These are phyloP conservation scores for Lobophora halterata DNA, from an alignment of 2,888 invertebrate genomes.

Conservation along the genomic window DNA sequence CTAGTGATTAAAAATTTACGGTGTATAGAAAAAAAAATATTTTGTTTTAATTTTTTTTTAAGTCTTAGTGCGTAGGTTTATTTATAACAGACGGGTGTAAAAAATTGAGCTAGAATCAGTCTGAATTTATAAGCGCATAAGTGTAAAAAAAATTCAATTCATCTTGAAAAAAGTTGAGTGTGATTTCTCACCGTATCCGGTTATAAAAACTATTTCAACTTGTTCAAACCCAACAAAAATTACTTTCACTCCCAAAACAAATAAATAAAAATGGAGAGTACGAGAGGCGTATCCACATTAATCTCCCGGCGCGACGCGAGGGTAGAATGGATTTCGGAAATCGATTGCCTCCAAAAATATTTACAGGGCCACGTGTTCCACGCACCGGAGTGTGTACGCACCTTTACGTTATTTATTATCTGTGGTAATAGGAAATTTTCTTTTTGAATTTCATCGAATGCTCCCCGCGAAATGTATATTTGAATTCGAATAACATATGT, in stretches of 20 bases:
- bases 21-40: no score
- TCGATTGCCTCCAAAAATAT: constrained; percentile 80
- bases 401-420: constrained; percentile 36
- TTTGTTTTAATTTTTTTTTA: no score
- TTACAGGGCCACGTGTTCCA: constrained; percentile 72
- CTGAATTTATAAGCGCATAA: no score
- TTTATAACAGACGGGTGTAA: no score
- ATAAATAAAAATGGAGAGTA: constrained; percentile 19
- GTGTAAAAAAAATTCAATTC: no score
- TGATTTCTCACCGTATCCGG: no score
- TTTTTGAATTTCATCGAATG: constrained; percentile 8
- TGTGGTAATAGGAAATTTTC: constrained; percentile 4
- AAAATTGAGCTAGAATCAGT: no score
- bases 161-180: no score
- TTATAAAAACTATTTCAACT: constrained; percentile 12
- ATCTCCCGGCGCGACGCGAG: constrained; percentile 50
- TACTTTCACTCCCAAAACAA: constrained; percentile 16
- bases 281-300: constrained; percentile 51
- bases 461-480: no score
- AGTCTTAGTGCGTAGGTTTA: no score
- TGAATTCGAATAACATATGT: no score
- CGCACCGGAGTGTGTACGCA: constrained; percentile 41
- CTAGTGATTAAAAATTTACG: no score
- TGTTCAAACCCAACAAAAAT: constrained; percentile 8
- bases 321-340: constrained; percentile 80